These are phyloP conservation scores for Andrena haemorrhoa DNA, from an alignment of 2,888 invertebrate species.

Conservation along the genomic window DNA sequence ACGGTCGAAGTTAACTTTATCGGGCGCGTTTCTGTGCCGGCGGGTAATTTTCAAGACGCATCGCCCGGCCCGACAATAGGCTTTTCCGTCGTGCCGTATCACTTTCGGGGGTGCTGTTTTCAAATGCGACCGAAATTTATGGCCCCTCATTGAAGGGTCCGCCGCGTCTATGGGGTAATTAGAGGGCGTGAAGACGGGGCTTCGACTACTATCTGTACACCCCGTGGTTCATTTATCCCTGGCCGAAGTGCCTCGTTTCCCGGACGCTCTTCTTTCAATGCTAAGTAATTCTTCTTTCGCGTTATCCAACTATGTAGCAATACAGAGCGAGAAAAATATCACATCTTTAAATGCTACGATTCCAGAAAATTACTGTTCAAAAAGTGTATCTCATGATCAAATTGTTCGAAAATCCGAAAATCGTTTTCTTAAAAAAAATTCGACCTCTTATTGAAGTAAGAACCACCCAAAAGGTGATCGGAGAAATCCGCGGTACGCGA, in stretches of 20 bases:
- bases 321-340: not conserved
- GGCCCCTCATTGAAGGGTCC: constrained; percentile 76
- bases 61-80: constrained; percentile 32
- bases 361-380: too few relatives aligned
- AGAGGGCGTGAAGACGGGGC: constrained; percentile 81
- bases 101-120: constrained; percentile 73
- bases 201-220: constrained; percentile 77
- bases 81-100: constrained; percentile 66
- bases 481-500: constrained; percentile 36
- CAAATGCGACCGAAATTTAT: constrained; percentile 80
- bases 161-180: constrained; percentile 83
- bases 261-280: constrained; percentile 14
- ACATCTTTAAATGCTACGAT: not conserved
- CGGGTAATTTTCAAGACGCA: constrained; percentile 40
- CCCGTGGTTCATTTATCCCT: constrained; percentile 73
- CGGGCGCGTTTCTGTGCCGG: constrained; percentile 18
- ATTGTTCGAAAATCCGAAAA: constrained; percentile 15
- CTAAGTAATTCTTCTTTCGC: constrained; percentile 23
- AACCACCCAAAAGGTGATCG: constrained; percentile 35
- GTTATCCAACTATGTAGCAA: not conserved
- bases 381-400: not conserved
- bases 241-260: constrained; percentile 69
- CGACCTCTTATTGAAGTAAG: not conserved
- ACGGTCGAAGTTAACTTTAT: constrained; percentile 28
- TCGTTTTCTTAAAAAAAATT: not conserved